Evolutionary conservation across 1,140 invertebrate genomes (phyloP).

Genomic region (Tetramorium parvispinum): DNA sequence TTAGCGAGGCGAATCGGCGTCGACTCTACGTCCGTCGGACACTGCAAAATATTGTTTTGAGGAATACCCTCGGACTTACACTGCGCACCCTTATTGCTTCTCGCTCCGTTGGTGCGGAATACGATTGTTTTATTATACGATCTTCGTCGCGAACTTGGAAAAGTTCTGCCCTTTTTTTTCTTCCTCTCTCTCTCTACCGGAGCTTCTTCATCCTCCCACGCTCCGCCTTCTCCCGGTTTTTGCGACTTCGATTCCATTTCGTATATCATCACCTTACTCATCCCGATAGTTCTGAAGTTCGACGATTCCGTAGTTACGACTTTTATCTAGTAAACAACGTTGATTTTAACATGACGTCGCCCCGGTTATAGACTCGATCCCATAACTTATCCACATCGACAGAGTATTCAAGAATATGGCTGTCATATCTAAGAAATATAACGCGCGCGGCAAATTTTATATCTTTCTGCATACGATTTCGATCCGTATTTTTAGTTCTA

Average conservation of each 20-base stretch:
- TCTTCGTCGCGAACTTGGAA: slow-evolving; percentile 72
- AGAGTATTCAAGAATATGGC: slow-evolving; percentile 21
- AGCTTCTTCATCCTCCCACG: background rate
- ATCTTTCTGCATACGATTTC: background rate
- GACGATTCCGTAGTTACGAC: slow-evolving; percentile 46
- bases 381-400: background rate
- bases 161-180: slow-evolving; percentile 42
- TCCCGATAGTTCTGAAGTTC: slow-evolving; percentile 36
- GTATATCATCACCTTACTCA: slow-evolving; percentile 70
- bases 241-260: slow-evolving; percentile 57
- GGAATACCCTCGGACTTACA: slow-evolving; percentile 71
- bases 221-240: background rate
- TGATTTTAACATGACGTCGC: slow-evolving; percentile 49
- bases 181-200: background rate
- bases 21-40: slow-evolving; percentile 47
- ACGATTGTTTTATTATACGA: slow-evolving; percentile 78
- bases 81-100: slow-evolving; percentile 72
- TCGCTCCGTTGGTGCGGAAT: slow-evolving; percentile 73
- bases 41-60: slow-evolving; percentile 75
- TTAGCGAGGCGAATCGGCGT: slow-evolving; percentile 41
- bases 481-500: background rate
- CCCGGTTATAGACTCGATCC: slow-evolving; percentile 17
- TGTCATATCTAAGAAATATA: slow-evolving; percentile 25
- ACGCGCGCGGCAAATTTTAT: slow-evolving; percentile 6
- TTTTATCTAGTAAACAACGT: slow-evolving; percentile 58